These are phyloP conservation scores for Drosophila elegans DNA, from an alignment of 1,140 invertebrate species.

Conservation along the genomic window DNA sequence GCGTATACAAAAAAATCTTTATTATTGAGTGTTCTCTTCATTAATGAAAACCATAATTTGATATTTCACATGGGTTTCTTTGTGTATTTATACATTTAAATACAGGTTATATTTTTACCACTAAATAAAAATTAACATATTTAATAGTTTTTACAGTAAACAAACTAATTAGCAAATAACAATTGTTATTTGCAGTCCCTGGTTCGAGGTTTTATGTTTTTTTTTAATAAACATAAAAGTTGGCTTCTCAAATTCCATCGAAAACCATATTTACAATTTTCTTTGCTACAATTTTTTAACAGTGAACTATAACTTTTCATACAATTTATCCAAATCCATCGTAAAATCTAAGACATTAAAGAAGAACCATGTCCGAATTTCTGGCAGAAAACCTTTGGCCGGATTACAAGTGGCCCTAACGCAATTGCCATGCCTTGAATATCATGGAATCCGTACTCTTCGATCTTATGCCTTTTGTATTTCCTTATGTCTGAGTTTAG, in stretches of 20 bases:
- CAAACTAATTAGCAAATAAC: neutral
- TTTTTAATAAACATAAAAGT: neutral
- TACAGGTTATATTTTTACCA: too few species aligned
- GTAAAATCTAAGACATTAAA: neutral
- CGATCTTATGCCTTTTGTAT: neutral
- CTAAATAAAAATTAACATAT: neutral
- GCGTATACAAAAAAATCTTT: neutral
- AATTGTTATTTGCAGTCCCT: neutral
- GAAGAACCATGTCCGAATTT: neutral
- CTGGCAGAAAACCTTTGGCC: neutral
- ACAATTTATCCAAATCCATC: too few species aligned
- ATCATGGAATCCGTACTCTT: neutral
- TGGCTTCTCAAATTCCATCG: neutral
- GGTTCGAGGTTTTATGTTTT: neutral
- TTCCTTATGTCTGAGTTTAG: neutral
- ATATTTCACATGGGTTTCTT: too few species aligned
- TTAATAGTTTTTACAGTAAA: neutral
- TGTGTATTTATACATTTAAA: too few species aligned
- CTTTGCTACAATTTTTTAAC: too few species aligned
- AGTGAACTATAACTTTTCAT: too few species aligned
- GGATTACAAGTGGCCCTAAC: neutral
- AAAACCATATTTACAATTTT: too few species aligned
- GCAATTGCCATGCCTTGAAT: neutral
- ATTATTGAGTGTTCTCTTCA: too few species aligned
- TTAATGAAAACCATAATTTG: too few species aligned